Evolutionary conservation across 2,113 vertebrate species (phyloP).

Genomic region (Taxidea taxus): DNA sequence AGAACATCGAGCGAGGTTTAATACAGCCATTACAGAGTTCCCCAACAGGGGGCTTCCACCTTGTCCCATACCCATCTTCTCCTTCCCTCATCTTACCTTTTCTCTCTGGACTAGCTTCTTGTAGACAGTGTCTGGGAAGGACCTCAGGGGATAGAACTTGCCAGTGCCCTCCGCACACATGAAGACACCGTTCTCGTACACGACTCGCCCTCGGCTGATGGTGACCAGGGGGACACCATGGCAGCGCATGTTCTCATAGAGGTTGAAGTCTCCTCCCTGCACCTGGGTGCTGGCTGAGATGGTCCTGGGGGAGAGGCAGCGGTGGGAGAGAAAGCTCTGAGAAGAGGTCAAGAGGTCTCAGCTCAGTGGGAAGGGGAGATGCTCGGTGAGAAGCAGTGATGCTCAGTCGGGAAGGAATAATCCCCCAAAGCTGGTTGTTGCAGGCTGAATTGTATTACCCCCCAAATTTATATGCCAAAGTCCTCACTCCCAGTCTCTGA

Average conservation of each 20-base stretch:
- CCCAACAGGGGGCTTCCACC: too few relatives aligned
- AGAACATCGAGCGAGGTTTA: not conserved
- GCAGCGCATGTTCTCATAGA: slow-evolving; percentile 95
- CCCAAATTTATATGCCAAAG: not conserved
- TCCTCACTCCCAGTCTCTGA: not conserved
- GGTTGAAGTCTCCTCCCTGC: slow-evolving; percentile 95
- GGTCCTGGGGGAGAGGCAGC: slow-evolving; percentile 82
- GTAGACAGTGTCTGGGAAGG: slow-evolving; percentile 96
- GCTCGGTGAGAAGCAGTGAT: not conserved
- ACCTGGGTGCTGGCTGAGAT: slow-evolving; percentile 94
- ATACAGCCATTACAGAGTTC: not conserved
- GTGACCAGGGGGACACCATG: slow-evolving; percentile 95
- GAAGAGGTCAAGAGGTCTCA: not conserved
- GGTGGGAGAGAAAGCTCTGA: not conserved
- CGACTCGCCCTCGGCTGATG: slow-evolving; percentile 94
- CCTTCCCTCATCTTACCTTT: slow-evolving; percentile 83
- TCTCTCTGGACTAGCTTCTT: slow-evolving; percentile 99
- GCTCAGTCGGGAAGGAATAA: not conserved
- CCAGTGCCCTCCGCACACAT: slow-evolving; percentile 96
- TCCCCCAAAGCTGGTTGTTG: not conserved
- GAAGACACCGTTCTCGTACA: slow-evolving; percentile 96
- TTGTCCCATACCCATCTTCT: not conserved
- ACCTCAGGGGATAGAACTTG: slow-evolving; percentile 94
- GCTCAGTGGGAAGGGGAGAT: not conserved
- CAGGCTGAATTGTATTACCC: not conserved